Percentiles rank a stretch among this genome's conserved stretches.
These are phyloP conservation scores for Cassiopea xamachana DNA, from an alignment of 30 jellyfish, hydroid and myxozoan genomes.

Conservation along the genomic window DNA sequence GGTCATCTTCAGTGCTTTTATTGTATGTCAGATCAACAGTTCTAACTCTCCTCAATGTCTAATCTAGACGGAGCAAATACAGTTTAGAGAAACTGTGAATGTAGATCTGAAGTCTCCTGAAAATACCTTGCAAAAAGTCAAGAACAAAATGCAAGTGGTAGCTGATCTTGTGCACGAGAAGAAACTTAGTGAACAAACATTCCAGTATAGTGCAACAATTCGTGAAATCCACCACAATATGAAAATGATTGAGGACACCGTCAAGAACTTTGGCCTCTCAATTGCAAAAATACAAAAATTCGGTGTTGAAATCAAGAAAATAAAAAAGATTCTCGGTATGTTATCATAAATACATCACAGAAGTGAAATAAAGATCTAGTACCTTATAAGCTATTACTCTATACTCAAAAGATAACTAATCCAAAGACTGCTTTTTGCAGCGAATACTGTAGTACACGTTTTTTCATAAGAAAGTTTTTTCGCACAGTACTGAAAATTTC, in stretches of 20 bases:
- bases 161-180: neutral
- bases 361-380: no score
- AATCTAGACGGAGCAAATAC: slow-evolving; percentile 16
- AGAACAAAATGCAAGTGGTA: neutral
- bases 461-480: no score
- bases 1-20: no score
- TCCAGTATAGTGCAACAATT: neutral
- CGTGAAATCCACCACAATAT: slow-evolving; percentile 20
- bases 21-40: no score
- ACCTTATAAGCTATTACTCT: no score
- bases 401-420: no score
- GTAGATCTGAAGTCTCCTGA: neutral
- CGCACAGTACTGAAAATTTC: no score
- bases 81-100: slow-evolving; percentile 26
- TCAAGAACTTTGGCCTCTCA: neutral
- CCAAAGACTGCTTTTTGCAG: no score
- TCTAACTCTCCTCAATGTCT: no score
- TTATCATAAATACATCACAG: neutral
- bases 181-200: neutral
- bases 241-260: neutral
- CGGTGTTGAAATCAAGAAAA: slow-evolving; percentile 36
- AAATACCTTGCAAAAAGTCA: neutral
- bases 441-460: no score
- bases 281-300: slow-evolving; percentile 17
- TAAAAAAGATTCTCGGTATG: slow-evolving; percentile 28